phyloP scores from a whole-genome alignment of 2,113 vertebrate genomes.

The Vulpes lagopus region DNA sequence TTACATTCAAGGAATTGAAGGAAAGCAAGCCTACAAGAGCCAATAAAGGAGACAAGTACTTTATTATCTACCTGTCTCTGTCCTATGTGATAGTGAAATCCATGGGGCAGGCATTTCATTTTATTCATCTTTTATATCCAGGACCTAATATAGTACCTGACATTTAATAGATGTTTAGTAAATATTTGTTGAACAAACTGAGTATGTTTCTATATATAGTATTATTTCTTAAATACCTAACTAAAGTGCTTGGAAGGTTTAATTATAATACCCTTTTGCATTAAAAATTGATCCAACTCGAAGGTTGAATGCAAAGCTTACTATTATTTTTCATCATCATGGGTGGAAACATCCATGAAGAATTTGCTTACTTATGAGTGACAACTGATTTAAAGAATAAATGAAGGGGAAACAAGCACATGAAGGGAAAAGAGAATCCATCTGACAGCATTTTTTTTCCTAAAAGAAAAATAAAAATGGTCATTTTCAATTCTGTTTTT shows the following conservation, averaged over 20 bases:
- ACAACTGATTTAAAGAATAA: slow-evolving; percentile 58
- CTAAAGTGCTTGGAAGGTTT: slow-evolving; percentile 20
- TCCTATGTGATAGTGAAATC: not conserved
- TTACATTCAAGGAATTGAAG: slow-evolving; percentile 10
- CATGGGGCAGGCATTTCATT: not conserved
- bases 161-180: slow-evolving; percentile 14
- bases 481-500: slow-evolving; percentile 14
- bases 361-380: slow-evolving; percentile 9
- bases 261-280: slow-evolving; percentile 39
- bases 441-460: not conserved
- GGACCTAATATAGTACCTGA: not conserved
- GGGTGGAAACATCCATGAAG: slow-evolving; percentile 8
- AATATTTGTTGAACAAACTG: slow-evolving; percentile 38
- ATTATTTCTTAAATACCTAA: slow-evolving; percentile 24
- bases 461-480: slow-evolving; percentile 55
- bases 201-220: slow-evolving; percentile 18
- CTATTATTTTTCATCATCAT: slow-evolving; percentile 53
- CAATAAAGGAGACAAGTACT: not conserved
- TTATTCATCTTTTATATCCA: slow-evolving; percentile 20
- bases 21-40: not conserved
- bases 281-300: slow-evolving; percentile 40
- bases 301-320: slow-evolving; percentile 21
- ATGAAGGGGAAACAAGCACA: slow-evolving; percentile 37
- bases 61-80: not conserved
- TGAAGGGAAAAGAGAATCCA: slow-evolving; percentile 34